These are phyloP conservation scores for Scomberomorus guttatus DNA, from an alignment of 2,797 vertebrate genomes.

Conservation along the genomic window DNA sequence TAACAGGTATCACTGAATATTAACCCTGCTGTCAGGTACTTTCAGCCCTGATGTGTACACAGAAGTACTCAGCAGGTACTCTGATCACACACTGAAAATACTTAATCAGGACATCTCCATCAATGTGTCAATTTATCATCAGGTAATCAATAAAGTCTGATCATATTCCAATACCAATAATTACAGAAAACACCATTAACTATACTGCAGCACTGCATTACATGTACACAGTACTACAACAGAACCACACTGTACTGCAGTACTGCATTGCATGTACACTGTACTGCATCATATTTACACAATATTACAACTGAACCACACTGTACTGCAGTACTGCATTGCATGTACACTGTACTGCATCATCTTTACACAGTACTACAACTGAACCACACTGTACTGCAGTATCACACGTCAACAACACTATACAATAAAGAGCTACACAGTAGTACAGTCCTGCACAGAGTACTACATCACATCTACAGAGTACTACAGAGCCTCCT, in stretches of 20 bases:
- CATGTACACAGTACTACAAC: not conserved
- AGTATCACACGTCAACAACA: not conserved
- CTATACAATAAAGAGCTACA: not conserved
- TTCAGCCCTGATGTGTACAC: no score
- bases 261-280: not conserved
- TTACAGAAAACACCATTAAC: no score
- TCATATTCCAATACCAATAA: no score
- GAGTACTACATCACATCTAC: not conserved
- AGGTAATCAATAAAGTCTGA: no score
- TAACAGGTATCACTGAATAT: no score
- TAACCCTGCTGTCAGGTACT: no score
- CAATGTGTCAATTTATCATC: no score
- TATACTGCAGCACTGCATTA: not conserved
- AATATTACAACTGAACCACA: not conserved
- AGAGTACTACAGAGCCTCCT: not conserved
- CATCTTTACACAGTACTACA: not conserved
- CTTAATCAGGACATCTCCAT: no score
- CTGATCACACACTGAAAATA: no score
- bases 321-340: not conserved
- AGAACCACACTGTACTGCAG: not conserved
- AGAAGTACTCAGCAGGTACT: no score
- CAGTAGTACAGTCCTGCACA: not conserved
- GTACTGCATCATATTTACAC: not conserved
- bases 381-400: not conserved
- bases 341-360: not conserved